Base-by-base conservation (phyloP, 2,888 invertebrate genomes). In the Diarsia mendica region DNA sequence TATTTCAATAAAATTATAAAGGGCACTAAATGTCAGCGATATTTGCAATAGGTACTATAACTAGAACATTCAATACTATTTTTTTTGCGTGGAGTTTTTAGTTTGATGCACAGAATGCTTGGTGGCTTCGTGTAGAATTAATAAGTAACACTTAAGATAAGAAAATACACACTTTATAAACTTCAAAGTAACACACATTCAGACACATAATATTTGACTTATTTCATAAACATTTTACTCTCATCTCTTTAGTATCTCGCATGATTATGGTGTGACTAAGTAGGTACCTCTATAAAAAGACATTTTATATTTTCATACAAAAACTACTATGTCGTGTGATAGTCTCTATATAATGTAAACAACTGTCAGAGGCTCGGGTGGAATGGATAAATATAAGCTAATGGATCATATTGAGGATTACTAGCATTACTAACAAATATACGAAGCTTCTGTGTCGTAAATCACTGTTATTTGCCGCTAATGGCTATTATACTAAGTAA, bases 1-100 rank as follows among this genome's bases (percentile, higher is more conserved):
- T 83, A 77, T 80, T 83, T 82, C 77, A 82, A 79, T 85, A 77
- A 83, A 75, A 68, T 79, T 80, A 70, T 71, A 80, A 85, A 83
- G 83, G 72, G 67, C 58, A 23, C 60, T 72, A 67, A 87, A 86
- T 71, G 78, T 79, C 68, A 60, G 65, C 51, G 70, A 72, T 72
- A 64, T 80, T 60, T 18, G 28, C 48, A 48, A 55, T 55, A 55
- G 13, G 44, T 44, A 63, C 6, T 13, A 44, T 13, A 44, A 44
- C 8, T 13, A 44, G n/a, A 44, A 44, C 8, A 8, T 44, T n/a
- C 8, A 8, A 44, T 28, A 18, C 18, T 39, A 8, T 39, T 39
- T 8, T 39, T 8, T 6, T 39, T 39, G 39, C 39, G 39, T 39
- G 5, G 39, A 39, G 39, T 39, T 8, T 39, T 39, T 8, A 39